Percentiles rank a stretch among this genome's conserved stretches.
Evolutionary conservation across 2,888 invertebrate species (phyloP).

Genomic region (Onchidella celtica): DNA sequence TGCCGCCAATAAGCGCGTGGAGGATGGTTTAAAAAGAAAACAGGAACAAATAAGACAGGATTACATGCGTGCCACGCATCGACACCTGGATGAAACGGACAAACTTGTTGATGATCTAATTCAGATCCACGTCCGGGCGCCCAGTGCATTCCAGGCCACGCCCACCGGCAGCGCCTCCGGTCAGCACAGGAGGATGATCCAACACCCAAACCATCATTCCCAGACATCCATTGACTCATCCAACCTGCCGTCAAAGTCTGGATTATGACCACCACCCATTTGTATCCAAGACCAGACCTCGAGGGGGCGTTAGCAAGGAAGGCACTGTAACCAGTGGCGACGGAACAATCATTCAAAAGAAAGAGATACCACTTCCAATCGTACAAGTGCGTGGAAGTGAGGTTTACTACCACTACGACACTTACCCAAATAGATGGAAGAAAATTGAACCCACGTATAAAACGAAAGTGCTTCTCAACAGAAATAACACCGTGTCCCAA

Average conservation of each 20-base stretch:
- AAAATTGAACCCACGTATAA: slow-evolving; percentile 25
- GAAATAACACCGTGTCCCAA: slow-evolving; percentile 16
- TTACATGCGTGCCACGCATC: slow-evolving; percentile 17
- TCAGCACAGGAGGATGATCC: background rate
- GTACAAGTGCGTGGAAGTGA: slow-evolving; percentile 23
- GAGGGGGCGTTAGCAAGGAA: background rate
- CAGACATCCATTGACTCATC: background rate
- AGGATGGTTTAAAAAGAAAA: slow-evolving; percentile 29
- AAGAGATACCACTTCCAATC: background rate
- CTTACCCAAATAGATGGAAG: slow-evolving; percentile 7
- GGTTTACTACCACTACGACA: slow-evolving; percentile 31
- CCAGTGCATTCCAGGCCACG: slow-evolving; percentile 12
- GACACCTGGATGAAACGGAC: slow-evolving; percentile 33
- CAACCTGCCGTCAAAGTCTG: background rate
- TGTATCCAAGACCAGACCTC: background rate
- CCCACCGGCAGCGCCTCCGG: background rate
- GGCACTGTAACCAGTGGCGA: background rate
- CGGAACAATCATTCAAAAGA: background rate
- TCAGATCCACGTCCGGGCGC: slow-evolving; percentile 29
- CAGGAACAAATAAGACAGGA: slow-evolving; percentile 32
- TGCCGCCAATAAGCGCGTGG: slow-evolving; percentile 32
- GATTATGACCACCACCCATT: background rate
- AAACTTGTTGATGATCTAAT: slow-evolving; percentile 28
- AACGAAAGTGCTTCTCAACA: slow-evolving; percentile 25
- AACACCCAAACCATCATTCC: background rate